phyloP scores from a whole-genome alignment of 2,113 vertebrate species.

The Copsychus sechellarum region DNA sequence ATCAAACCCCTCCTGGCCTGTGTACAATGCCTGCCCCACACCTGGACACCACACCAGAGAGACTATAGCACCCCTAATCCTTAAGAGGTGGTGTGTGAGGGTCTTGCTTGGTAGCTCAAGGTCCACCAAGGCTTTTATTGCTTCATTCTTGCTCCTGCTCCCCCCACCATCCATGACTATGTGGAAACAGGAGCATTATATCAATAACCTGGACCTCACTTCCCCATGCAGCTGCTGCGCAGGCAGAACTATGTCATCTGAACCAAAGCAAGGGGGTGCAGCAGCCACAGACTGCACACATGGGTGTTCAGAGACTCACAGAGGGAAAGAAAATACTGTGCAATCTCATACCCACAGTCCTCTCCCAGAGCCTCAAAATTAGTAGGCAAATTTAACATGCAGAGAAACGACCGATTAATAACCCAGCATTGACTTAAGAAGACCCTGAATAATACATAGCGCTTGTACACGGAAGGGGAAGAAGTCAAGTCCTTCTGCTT shows the following conservation, averaged over 20 bases:
- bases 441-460: constrained; percentile 65
- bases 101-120: not conserved
- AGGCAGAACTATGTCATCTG: not conserved
- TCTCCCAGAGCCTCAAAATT: not conserved
- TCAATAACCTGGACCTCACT: not conserved
- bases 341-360: not conserved
- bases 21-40: not conserved
- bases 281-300: not conserved
- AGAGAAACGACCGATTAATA: constrained; percentile 50
- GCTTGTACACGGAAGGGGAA: constrained; percentile 32
- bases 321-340: not conserved
- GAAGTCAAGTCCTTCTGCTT: constrained; percentile 57
- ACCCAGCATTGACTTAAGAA: constrained; percentile 58
- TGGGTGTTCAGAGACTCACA: fast-evolving
- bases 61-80: not conserved
- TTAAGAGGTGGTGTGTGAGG: not conserved
- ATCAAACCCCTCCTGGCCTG: not conserved
- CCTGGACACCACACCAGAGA: not conserved
- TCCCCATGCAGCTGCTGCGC: fast-evolving
- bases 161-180: not conserved
- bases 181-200: not conserved
- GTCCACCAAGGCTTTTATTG: not conserved
- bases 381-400: constrained; percentile 53
- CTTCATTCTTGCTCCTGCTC: not conserved
- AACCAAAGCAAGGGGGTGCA: not conserved